Conservation (phyloP, 2,888 invertebrate genomes). For the Sphecodes monilicornis region DNA sequence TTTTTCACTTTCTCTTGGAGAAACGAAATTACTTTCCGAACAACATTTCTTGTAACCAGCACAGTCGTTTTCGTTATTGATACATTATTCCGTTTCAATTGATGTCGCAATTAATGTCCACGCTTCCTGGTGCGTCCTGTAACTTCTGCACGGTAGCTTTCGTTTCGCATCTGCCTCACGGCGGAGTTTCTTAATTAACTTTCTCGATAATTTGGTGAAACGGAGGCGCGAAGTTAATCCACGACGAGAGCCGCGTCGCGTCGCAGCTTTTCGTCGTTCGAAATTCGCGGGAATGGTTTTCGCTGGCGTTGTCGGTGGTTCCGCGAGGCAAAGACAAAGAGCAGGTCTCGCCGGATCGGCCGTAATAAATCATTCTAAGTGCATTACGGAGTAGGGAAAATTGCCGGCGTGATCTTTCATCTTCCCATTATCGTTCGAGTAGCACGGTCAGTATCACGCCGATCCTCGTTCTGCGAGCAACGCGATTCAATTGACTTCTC, state of each 20-base stretch:
- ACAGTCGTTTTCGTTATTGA: background rate
- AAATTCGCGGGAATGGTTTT: background rate
- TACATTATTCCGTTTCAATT: background rate
- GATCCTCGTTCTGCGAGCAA: slow-evolving; percentile 36
- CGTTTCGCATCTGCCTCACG: slow-evolving; percentile 10
- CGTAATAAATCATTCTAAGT: slow-evolving; percentile 45
- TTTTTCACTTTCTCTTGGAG: too few relatives aligned
- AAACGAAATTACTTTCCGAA: too few relatives aligned
- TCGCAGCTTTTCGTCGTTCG: slow-evolving; percentile 5
- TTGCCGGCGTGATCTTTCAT: slow-evolving; percentile 62
- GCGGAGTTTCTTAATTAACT: slow-evolving; percentile 23
- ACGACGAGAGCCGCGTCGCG: background rate
- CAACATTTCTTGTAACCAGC: too few relatives aligned
- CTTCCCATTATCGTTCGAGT: slow-evolving; percentile 57
- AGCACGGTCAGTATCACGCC: slow-evolving; percentile 58
- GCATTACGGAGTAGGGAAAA: slow-evolving; percentile 51
- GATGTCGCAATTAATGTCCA: background rate
- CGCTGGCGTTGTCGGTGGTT: background rate
- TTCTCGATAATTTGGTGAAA: slow-evolving; percentile 40
- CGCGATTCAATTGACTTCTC: slow-evolving; percentile 39
- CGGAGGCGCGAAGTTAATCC: background rate
- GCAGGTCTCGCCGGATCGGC: slow-evolving; percentile 7
- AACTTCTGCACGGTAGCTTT: slow-evolving; percentile 13
- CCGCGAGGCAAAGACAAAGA: slow-evolving; percentile 2
- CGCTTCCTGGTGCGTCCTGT: background rate